Base-by-base conservation (phyloP, 2,113 vertebrate genomes). In the Syngnathus typhle region DNA sequence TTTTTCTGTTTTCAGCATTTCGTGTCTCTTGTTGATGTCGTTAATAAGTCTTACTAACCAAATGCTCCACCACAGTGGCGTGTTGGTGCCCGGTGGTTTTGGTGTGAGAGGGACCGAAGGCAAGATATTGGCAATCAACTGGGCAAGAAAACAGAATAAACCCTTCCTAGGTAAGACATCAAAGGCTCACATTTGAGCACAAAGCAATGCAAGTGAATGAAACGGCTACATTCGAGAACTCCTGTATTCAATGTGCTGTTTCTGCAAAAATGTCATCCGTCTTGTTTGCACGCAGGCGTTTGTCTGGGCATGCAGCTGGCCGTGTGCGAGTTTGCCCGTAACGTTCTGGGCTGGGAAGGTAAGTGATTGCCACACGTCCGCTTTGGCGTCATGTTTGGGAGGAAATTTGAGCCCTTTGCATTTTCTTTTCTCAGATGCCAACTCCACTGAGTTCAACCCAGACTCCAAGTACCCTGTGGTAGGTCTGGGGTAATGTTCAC, bases 261-360 rank as follows among this genome's bases (percentile, higher is more conserved):
- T 72, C 69, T 72, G 37, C 54, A 72, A 41, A 16, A 74, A 76
- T 75, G 56, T 38, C 54, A 58, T 72, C 77, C 68, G 15, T 69
- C 69, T 66, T 80, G 66, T 71, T 72, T 64, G 84, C 27, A 2
- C 67, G 1, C 88, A 98, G 96, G 97, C 5, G 91, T 98, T 5
- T 98, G 96, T 84, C 66, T 98, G 80, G 97, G 96, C 79, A 98
- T 99, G 97, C 97, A 98, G 91, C 70, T 98, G 66, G 96, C 95
- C 0, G 95, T 98, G 67, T 95, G 98, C 58, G 96, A 98, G 71
- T 98, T 95, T 62, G 94, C 95, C 49, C 92, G 95, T 78, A 92
- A 89, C 19, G 89, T 96, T 65, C 91, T 98, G 5, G 91, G 91
- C 11, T 98, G 95, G 96, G 76, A 91, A 92, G 96, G 96, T 96